Conservation (phyloP, 1,140 invertebrate species). For the Marisa cornuarietis region DNA sequence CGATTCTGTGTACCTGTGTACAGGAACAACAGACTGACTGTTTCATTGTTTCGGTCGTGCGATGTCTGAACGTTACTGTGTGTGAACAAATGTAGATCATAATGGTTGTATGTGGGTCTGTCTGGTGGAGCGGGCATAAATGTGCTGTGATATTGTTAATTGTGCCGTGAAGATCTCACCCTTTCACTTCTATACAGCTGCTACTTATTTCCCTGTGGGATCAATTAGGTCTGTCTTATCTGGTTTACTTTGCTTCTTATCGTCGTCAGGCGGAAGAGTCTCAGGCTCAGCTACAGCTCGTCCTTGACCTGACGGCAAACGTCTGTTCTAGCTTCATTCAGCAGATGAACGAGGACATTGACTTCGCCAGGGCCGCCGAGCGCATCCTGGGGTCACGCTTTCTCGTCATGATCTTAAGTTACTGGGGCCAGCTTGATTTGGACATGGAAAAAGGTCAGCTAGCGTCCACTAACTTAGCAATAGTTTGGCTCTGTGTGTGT, state of each 20-base stretch:
- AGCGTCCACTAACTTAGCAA: too few species aligned
- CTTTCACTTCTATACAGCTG: too few species aligned
- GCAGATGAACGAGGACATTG: neutral
- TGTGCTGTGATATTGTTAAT: too few species aligned
- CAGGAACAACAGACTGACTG: too few species aligned
- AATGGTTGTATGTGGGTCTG: too few species aligned
- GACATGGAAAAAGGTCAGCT: slow-evolving; percentile 8
- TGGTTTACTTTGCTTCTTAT: neutral
- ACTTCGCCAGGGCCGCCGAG: neutral
- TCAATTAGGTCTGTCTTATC: neutral
- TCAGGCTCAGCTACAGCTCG: slow-evolving; percentile 2
- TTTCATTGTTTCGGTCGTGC: too few species aligned
- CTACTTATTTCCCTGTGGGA: too few species aligned
- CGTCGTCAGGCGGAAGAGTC: neutral
- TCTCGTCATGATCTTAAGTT: slow-evolving; percentile 8
- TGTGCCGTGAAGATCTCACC: too few species aligned
- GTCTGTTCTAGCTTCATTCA: neutral
- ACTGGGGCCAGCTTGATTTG: slow-evolving; percentile 2
- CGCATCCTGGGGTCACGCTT: neutral
- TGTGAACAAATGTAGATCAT: too few species aligned
- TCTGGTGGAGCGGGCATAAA: too few species aligned
- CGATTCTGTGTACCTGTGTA: too few species aligned
- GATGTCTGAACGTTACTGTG: too few species aligned
- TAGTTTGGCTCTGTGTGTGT: neutral
- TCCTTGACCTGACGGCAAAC: neutral